phyloP scores from a whole-genome alignment of 1,140 invertebrate genomes.

The Drosophila paulistorum region DNA sequence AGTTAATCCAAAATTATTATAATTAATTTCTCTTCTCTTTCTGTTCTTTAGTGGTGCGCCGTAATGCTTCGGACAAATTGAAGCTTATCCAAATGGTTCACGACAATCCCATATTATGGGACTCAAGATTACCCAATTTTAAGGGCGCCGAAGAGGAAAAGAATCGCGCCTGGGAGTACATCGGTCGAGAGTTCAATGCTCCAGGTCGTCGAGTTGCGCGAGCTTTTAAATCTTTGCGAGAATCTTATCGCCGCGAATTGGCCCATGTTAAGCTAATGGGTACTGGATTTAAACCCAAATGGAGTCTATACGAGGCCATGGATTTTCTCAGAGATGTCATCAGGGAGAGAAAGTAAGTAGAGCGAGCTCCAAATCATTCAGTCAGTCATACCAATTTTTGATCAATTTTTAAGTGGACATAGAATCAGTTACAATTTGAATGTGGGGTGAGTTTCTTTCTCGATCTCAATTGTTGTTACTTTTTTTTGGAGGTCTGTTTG shows the following conservation, averaged over 20 bases:
- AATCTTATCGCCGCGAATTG: conserved; percentile 79
- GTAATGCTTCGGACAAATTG: conserved; percentile 78
- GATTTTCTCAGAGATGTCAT: conserved; percentile 78
- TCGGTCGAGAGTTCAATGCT: conserved; percentile 78
- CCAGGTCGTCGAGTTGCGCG: conserved; percentile 76
- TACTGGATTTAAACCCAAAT: conserved; percentile 77
- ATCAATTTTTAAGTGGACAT: too few species aligned
- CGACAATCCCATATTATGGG: conserved; percentile 79
- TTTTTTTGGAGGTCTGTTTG: background rate
- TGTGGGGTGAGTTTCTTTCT: background rate
- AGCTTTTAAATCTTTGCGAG: conserved; percentile 77
- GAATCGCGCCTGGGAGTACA: conserved; percentile 79
- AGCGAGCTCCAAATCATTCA: too few species aligned
- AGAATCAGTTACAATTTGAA: background rate
- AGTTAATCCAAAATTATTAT: too few species aligned
- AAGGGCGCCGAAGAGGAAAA: conserved; percentile 82
- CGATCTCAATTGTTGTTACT: background rate
- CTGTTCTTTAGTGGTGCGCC: conserved; percentile 66
- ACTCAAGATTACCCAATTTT: conserved; percentile 80
- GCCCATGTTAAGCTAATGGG: conserved; percentile 80
- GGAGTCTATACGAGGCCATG: conserved; percentile 80
- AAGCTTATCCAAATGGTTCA: conserved; percentile 82
- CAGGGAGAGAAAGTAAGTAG: conserved; percentile 78
- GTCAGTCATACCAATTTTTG: too few species aligned
- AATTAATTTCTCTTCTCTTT: background rate